A percentile compares a stretch with the other conserved stretches of the same genome.
phyloP scores from a whole-genome alignment of 2,888 invertebrate species.

The Hemithea aestivaria region DNA sequence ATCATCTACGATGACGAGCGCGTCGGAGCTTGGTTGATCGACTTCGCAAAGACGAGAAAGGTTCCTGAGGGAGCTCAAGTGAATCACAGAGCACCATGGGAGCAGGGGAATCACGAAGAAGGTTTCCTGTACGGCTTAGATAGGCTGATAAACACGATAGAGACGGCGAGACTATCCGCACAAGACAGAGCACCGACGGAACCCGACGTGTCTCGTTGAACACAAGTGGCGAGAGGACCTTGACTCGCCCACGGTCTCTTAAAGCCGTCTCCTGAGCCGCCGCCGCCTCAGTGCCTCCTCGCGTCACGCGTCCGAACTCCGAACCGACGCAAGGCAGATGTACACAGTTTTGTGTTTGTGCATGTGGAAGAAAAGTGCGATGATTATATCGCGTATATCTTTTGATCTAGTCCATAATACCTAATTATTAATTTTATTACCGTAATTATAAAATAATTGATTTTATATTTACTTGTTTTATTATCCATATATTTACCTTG shows the following conservation, averaged over 20 bases:
- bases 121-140: conserved; percentile 96
- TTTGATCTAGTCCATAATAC: conserved; percentile 72
- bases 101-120: conserved; percentile 97
- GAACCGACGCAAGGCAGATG: conserved; percentile 55
- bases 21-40: conserved; percentile 97
- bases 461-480: conserved; percentile 33
- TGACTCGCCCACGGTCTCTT: conserved; percentile 63
- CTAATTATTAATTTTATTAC: conserved; percentile 47
- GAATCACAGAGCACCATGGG: conserved; percentile 90
- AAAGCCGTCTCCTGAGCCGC: conserved; percentile 50
- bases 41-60: conserved; percentile 95
- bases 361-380: conserved; percentile 63
- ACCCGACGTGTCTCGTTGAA: conserved; percentile 73
- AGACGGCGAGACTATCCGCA: conserved; percentile 50
- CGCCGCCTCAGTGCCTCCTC: conserved; percentile 40
- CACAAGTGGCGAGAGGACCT: conserved; percentile 48
- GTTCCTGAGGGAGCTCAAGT: conserved; percentile 84
- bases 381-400: conserved; percentile 54
- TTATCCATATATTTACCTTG: conserved; percentile 1
- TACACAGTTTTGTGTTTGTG: conserved; percentile 53
- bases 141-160: conserved; percentile 87
- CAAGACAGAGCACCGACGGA: conserved; percentile 47
- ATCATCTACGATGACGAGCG: conserved; percentile 94
- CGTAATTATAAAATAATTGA: conserved; percentile 24
- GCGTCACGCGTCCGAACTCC: conserved; percentile 31